phyloP scores from a whole-genome alignment of 35 echinoderm and acorn worm species.

The Apostichopus parvimensis region DNA sequence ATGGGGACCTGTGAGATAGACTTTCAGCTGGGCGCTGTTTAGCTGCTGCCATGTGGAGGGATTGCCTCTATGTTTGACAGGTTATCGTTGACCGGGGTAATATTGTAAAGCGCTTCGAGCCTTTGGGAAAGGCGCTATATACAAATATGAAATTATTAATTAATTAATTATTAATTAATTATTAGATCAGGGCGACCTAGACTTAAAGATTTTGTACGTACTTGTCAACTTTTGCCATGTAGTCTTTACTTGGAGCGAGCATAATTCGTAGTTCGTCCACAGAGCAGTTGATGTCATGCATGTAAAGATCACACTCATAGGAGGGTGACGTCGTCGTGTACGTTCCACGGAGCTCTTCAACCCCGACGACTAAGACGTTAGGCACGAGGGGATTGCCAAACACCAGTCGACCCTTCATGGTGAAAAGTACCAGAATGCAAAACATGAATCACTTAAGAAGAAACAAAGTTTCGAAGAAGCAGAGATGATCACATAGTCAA shows the following conservation, averaged over 20 bases:
- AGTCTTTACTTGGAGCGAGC: slow-evolving; percentile 88
- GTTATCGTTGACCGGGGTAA: too few species aligned
- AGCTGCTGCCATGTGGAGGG: too few species aligned
- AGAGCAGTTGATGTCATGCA: slow-evolving; percentile 87
- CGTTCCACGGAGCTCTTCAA: slow-evolving; percentile 78
- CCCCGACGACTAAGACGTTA: slow-evolving; percentile 64
- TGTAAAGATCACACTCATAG: slow-evolving; percentile 66
- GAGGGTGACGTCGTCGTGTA: slow-evolving; percentile 81
- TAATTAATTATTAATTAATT: too few species aligned
- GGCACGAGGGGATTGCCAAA: slow-evolving; percentile 87
- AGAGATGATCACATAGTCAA: too few species aligned
- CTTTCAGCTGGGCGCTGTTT: too few species aligned
- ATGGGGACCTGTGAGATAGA: too few species aligned
- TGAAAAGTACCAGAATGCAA: too few species aligned
- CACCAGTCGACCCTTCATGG: slow-evolving; percentile 79
- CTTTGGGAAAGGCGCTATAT: too few species aligned
- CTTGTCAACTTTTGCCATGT: slow-evolving; percentile 67
- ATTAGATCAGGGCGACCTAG: not conserved
- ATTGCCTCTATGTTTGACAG: too few species aligned
- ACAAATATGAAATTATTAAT: too few species aligned
- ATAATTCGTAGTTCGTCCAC: slow-evolving; percentile 79
- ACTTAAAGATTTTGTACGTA: not conserved
- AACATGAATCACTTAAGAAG: not conserved
- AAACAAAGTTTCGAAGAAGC: too few species aligned
- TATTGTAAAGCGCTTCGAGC: too few species aligned